phyloP scores from a whole-genome alignment of 2,888 invertebrate species.

The Stenolophus ochropezus region DNA sequence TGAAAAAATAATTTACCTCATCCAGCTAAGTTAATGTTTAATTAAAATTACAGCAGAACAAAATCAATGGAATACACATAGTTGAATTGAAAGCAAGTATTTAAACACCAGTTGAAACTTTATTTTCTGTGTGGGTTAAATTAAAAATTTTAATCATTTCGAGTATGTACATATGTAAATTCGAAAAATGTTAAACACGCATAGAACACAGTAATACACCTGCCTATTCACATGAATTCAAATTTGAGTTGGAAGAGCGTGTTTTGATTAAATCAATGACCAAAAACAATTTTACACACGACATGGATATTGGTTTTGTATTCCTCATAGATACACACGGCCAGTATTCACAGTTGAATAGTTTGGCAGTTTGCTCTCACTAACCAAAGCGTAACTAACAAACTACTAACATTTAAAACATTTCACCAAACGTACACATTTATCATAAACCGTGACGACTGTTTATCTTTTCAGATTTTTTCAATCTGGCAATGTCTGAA shows the following conservation, averaged over 20 bases:
- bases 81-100: neutral
- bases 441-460: no score
- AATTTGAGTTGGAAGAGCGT: slow-evolving; percentile 15
- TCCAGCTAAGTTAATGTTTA: neutral
- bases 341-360: neutral
- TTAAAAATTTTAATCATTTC: slow-evolving; percentile 32
- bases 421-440: no score
- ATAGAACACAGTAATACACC: neutral
- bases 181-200: slow-evolving; percentile 25
- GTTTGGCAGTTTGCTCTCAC: no score
- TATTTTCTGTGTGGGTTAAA: neutral
- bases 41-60: neutral
- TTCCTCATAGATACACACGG: neutral
- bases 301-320: neutral
- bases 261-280: slow-evolving; percentile 34
- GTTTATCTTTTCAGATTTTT: no score
- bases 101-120: neutral
- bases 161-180: slow-evolving; percentile 33
- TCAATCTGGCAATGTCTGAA: no score
- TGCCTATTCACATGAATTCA: slow-evolving; percentile 25
- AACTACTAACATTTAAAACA: no score
- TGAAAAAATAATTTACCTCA: neutral
- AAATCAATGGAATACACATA: neutral
- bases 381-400: no score
- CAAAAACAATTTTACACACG: slow-evolving; percentile 30